Percentiles rank a stretch among this genome's conserved stretches.
Evolutionary conservation across 1,140 invertebrate genomes (phyloP).

Genomic region (Eriocheir sinensis): DNA sequence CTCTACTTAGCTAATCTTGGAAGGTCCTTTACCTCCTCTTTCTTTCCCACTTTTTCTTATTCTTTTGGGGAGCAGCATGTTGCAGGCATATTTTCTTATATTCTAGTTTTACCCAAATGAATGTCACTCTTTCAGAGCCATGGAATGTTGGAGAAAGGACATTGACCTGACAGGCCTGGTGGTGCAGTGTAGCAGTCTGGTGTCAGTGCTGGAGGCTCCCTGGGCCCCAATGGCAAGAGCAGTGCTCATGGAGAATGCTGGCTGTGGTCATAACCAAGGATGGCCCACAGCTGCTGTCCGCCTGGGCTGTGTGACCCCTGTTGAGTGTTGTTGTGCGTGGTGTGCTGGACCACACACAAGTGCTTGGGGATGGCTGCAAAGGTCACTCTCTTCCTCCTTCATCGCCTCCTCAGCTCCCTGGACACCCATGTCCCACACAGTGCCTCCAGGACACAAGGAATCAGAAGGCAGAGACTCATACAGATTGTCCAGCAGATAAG

Average conservation of each 20-base stretch:
- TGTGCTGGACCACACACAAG: conserved; percentile 50
- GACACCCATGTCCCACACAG: conserved; percentile 41
- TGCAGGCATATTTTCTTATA: no score
- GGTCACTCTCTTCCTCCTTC: conserved; percentile 51
- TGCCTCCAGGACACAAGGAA: not conserved
- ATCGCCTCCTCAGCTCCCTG: conserved; percentile 55
- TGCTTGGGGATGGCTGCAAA: conserved; percentile 59
- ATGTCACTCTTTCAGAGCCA: not conserved
- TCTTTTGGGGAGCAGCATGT: no score
- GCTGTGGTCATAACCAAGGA: conserved; percentile 69
- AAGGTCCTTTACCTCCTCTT: no score
- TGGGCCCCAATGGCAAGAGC: conserved; percentile 44
- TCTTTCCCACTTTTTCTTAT: no score
- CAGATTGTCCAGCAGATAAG: conserved; percentile 56
- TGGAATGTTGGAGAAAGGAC: conserved; percentile 55
- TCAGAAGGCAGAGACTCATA: conserved; percentile 58
- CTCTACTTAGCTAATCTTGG: no score
- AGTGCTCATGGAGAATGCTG: conserved; percentile 60
- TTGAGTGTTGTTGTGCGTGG: conserved; percentile 46
- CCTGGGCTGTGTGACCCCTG: conserved; percentile 60
- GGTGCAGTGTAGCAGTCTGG: conserved; percentile 61
- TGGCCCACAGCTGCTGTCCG: conserved; percentile 55
- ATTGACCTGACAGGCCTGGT: conserved; percentile 55
- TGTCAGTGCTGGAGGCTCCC: conserved; percentile 52
- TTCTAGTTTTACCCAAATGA: no score